These are phyloP conservation scores for Hycleus cichorii DNA, from an alignment of 1,140 invertebrate genomes.

Conservation along the genomic window DNA sequence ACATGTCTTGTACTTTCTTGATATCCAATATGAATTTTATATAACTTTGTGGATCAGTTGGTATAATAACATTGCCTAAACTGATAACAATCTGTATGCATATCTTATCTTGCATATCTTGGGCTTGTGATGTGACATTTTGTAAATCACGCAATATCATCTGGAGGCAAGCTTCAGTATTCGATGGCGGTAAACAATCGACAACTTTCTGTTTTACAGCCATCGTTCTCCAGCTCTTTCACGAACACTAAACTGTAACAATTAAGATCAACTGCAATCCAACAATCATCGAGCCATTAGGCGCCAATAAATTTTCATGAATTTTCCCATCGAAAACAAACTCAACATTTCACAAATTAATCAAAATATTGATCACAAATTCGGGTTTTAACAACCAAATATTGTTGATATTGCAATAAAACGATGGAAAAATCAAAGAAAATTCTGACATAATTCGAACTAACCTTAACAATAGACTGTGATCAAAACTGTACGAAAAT, in stretches of 20 bases:
- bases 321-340: too few relatives aligned
- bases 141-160: slow-evolving; percentile 31
- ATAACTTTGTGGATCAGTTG: slow-evolving; percentile 29
- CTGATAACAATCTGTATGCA: slow-evolving; percentile 31
- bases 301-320: too few relatives aligned
- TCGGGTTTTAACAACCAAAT: too few relatives aligned
- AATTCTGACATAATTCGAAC: too few relatives aligned
- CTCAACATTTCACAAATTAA: too few relatives aligned
- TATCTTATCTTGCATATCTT: slow-evolving; percentile 19
- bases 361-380: too few relatives aligned
- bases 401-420: too few relatives aligned
- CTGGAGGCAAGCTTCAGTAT: slow-evolving; percentile 22
- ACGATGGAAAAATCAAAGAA: too few relatives aligned
- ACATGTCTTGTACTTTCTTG: slow-evolving; percentile 37
- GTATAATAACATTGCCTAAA: slow-evolving; percentile 32
- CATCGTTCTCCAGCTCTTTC: slow-evolving; percentile 18
- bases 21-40: slow-evolving; percentile 41
- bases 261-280: too few relatives aligned
- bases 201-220: slow-evolving; percentile 38
- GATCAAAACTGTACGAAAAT: too few relatives aligned
- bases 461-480: not conserved
- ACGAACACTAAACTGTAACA: too few relatives aligned
- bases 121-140: slow-evolving; percentile 22
- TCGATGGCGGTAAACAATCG: slow-evolving; percentile 22
- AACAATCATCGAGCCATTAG: too few relatives aligned